Percentiles rank a stretch among this genome's conserved stretches.
Conservation (phyloP, 1,140 invertebrate genomes). For the Penaeus indicus region DNA sequence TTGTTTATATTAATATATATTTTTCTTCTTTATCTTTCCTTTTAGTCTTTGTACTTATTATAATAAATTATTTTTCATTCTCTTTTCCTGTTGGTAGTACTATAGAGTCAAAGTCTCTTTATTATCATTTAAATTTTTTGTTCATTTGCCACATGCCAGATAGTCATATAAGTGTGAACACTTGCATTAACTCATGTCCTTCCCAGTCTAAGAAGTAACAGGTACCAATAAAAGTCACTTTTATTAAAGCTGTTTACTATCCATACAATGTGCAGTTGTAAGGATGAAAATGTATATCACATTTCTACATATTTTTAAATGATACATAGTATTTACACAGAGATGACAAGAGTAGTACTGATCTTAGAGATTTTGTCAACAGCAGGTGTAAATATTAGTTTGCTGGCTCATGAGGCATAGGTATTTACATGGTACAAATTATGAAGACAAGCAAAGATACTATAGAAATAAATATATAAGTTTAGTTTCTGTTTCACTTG, state of each 20-base stretch:
- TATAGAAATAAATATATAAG: conserved; percentile 12
- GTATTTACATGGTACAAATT: not conserved
- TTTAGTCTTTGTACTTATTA: no score
- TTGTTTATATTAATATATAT: no score
- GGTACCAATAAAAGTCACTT: not conserved
- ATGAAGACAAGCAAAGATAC: conserved; percentile 2
- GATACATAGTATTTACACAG: conserved; percentile 48
- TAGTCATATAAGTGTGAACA: no score
- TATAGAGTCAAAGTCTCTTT: no score
- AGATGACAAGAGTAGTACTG: conserved; percentile 52
- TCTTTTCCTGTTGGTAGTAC: no score
- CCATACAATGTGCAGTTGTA: conserved; percentile 49
- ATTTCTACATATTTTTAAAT: conserved; percentile 44
- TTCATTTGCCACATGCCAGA: no score
- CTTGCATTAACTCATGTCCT: no score
- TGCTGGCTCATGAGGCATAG: conserved; percentile 9
- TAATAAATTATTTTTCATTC: no score
- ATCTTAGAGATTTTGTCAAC: conserved; percentile 38
- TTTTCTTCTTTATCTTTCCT: no score
- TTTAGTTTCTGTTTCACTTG: no score
- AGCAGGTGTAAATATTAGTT: conserved; percentile 39
- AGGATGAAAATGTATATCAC: conserved; percentile 43
- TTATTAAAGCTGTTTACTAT: conserved; percentile 57
- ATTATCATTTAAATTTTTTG: no score
- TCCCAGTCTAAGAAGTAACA: no score